phyloP scores from a whole-genome alignment of 2,797 vertebrate genomes.

The Perodicticus potto region DNA sequence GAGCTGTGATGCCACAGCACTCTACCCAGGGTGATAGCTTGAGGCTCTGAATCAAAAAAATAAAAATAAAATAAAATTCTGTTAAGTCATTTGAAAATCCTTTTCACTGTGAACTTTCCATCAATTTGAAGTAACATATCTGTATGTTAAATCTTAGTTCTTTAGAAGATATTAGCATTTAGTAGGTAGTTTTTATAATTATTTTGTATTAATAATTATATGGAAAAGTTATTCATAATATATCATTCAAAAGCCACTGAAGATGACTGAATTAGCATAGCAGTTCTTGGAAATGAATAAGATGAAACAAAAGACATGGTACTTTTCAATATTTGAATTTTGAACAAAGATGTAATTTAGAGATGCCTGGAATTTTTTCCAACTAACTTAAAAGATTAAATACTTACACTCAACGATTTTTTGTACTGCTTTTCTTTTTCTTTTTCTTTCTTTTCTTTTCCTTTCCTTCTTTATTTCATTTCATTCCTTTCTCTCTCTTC shows the following conservation, averaged over 20 bases:
- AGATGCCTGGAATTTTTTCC: not conserved
- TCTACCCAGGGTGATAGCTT: no score
- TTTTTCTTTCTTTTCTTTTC: not conserved
- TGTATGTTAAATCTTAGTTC: constrained; percentile 2
- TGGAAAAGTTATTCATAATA: not conserved
- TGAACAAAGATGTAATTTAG: not conserved
- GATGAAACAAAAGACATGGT: not conserved
- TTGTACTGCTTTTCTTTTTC: not conserved
- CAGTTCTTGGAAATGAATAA: not conserved
- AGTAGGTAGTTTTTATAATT: not conserved
- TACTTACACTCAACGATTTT: not conserved
- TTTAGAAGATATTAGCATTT: constrained; percentile 32
- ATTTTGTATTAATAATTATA: not conserved
- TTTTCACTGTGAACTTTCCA: not conserved
- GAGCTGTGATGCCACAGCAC: no score
- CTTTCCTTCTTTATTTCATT: not conserved
- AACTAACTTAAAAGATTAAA: not conserved
- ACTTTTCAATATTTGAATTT: constrained; percentile 45
- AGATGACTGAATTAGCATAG: not conserved
- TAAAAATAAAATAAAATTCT: not conserved
- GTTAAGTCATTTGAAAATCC: constrained; percentile 31
- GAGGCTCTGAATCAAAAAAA: no score
- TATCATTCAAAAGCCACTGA: not conserved
- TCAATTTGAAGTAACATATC: constrained; percentile 38
- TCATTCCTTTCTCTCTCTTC: not conserved